Conservation (phyloP, 2,113 vertebrate species). For the Acinonyx jubatus region DNA sequence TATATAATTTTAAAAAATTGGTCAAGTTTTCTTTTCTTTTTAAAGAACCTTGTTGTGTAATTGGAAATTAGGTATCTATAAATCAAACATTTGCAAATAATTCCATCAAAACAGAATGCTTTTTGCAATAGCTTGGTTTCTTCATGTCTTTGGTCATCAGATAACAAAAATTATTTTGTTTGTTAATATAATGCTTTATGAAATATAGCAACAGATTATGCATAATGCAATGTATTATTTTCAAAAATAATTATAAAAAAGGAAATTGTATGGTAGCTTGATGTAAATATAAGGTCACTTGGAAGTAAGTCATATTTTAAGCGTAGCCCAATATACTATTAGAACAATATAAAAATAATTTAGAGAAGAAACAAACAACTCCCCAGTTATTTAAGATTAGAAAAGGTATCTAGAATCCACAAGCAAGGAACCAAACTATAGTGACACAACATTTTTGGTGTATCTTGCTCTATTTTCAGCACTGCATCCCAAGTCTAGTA, state of each 20-base stretch:
- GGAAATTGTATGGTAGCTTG: neutral
- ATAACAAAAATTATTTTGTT: slow-evolving; percentile 46
- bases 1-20: neutral
- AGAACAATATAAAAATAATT: slow-evolving; percentile 32
- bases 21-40: neutral
- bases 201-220: slow-evolving; percentile 42
- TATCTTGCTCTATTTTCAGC: neutral
- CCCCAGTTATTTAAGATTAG: neutral
- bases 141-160: slow-evolving; percentile 45
- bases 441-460: neutral
- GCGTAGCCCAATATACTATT: neutral
- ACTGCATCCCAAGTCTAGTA: neutral
- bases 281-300: neutral
- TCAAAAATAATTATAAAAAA: slow-evolving; percentile 38
- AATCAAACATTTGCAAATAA: slow-evolving; percentile 42
- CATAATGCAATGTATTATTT: slow-evolving; percentile 47
- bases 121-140: slow-evolving; percentile 53
- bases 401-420: neutral
- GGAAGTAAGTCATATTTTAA: neutral
- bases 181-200: slow-evolving; percentile 30
- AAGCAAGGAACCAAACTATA: neutral
- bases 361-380: neutral
- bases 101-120: slow-evolving; percentile 31
- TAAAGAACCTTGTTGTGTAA: neutral
- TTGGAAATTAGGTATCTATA: slow-evolving; percentile 27